Evolutionary conservation across 1,140 invertebrate genomes (phyloP).

Genomic region (Drusus annulatus): DNA sequence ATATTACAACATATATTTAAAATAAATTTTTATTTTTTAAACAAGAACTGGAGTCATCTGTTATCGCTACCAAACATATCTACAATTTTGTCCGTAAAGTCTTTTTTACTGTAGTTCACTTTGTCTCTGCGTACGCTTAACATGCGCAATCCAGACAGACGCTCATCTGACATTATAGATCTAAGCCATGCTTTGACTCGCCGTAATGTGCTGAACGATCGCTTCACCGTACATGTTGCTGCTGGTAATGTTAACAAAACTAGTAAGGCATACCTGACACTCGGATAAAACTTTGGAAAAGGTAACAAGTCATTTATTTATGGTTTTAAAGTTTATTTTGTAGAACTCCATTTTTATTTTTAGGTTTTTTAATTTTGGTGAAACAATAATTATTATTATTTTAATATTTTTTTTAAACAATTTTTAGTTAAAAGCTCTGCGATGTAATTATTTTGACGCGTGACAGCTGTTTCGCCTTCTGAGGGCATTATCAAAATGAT

Average conservation of each 20-base stretch:
- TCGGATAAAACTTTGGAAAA: too few species aligned
- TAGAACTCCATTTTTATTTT: too few species aligned
- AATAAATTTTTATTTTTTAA: neutral
- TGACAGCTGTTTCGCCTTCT: too few species aligned
- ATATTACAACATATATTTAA: constrained; percentile 12
- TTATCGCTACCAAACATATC: constrained; percentile 5
- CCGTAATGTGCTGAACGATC: constrained; percentile 2
- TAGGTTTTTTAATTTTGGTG: too few species aligned
- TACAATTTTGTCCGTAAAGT: constrained; percentile 10
- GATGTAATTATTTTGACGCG: too few species aligned
- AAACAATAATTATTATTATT: too few species aligned
- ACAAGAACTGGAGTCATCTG: constrained; percentile 7
- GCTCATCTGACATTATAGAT: constrained; percentile 1
- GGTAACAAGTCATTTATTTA: too few species aligned
- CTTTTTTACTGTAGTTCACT: constrained; percentile 2
- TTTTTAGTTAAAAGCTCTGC: too few species aligned
- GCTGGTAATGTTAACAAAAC: neutral
- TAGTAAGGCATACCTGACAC: constrained; percentile 6
- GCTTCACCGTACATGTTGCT: constrained; percentile 6
- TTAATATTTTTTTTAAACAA: too few species aligned
- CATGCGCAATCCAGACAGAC: neutral
- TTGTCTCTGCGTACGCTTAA: constrained; percentile 6
- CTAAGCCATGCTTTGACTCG: constrained; percentile 1
- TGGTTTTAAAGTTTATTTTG: too few species aligned
- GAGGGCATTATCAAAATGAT: too few species aligned